Conservation (phyloP, 2,797 vertebrate genomes). For the Amblyraja radiata region DNA sequence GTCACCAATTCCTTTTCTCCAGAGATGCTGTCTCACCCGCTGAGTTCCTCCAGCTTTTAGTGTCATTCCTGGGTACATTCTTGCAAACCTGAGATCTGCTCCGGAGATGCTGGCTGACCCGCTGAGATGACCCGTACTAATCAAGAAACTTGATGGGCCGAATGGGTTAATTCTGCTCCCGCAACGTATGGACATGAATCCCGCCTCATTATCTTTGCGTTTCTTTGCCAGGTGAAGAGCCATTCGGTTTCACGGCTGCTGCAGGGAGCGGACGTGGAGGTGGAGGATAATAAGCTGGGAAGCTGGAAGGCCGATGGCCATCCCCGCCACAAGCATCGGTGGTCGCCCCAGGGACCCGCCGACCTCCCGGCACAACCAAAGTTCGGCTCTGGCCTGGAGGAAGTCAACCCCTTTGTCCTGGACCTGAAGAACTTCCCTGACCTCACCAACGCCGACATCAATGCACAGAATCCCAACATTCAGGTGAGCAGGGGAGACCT, state of each 20-base stretch:
- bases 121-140: too few species aligned
- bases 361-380: constrained; percentile 51
- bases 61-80: too few species aligned
- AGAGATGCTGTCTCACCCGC: too few species aligned
- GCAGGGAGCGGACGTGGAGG: constrained; percentile 48
- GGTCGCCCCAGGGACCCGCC: constrained; percentile 54
- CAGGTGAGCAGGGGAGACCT: constrained; percentile 59
- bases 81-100: too few species aligned
- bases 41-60: too few species aligned
- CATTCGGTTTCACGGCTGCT: constrained; percentile 47
- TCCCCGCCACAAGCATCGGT: constrained; percentile 53
- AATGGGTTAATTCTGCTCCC: too few species aligned
- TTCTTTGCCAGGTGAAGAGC: constrained; percentile 53
- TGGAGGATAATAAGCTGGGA: constrained; percentile 59
- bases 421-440: constrained; percentile 79
- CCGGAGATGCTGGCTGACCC: too few species aligned
- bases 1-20: too few species aligned
- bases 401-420: constrained; percentile 69
- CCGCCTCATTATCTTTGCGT: constrained; percentile 12
- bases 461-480: constrained; percentile 81
- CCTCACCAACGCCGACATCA: constrained; percentile 70
- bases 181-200: too few species aligned
- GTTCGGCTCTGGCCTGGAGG: constrained; percentile 50
- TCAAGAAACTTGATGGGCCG: too few species aligned
- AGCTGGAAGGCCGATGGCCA: constrained; percentile 49